Evolutionary conservation across 2,888 invertebrate species (phyloP), one percentile per base, ranked within the genome.

Genomic region (Abscondita cerata): DNA sequence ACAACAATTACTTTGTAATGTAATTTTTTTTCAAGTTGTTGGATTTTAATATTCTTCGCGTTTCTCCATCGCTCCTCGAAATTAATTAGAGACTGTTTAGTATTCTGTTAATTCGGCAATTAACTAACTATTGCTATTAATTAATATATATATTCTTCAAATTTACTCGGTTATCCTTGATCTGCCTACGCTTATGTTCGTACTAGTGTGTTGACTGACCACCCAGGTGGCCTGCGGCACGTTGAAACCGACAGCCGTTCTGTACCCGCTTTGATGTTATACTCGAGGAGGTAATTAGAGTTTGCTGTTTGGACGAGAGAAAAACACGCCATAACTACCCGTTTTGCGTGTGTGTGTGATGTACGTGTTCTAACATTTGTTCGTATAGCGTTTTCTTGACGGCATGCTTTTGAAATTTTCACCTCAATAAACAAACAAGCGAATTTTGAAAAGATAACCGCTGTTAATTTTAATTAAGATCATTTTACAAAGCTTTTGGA

Each of bases 261-360:
- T 59, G 67, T 68, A 70, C 72, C 69, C 70, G 70, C 74, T 74
- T 74, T 74, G 73, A 74, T 74, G 72, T 73, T 65, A 56, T 68
- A 67, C 69, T 71, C 65, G 70, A 71, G 69, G 72, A 71, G 72
- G 69, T 72, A 74, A 74, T 74, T 74, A 72, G 68, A 69, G 66
- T 70, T 72, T 68, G 60, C 66, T 60, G 68, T 69, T 71, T 64
- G 66, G 66, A 65, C 64, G 69, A 64, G 68, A 69, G 66, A 69
- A 70, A 69, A 68, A 70, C 60, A 69, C 62, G 68, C 66, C 69
- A 58, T 52, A 58, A 58, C 58, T 58, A 52, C 58, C 46, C 46
- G 58, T 58, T 44, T 58, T 52, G 52, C 52, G 36, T 46, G 33
- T 38, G 46, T 52, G 52, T 58, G 52, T n/a, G n/a, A 58, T 58